Percentiles rank a stretch among this genome's conserved stretches.
Conservation (phyloP, 2,888 invertebrate species). For the Operophtera brumata region DNA sequence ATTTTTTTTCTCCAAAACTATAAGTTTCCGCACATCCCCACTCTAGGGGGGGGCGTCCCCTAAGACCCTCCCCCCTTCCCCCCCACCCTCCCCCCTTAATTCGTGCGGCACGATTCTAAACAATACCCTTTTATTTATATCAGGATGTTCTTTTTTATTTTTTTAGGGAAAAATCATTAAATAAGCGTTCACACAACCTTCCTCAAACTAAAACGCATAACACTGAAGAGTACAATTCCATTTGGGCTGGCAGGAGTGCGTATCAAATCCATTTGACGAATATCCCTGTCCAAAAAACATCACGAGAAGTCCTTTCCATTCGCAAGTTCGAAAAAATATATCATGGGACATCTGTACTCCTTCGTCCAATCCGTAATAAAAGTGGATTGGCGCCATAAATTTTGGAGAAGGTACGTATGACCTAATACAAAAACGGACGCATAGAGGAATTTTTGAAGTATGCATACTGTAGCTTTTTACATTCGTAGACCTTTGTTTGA, state of each 20-base stretch:
- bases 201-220: not conserved
- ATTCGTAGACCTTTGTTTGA: not conserved
- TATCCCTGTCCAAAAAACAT: conserved; percentile 22
- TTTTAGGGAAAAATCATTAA: too few relatives aligned
- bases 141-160: too few relatives aligned
- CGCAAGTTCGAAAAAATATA: conserved; percentile 44
- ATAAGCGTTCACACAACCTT: too few relatives aligned
- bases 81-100: too few relatives aligned
- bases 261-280: not conserved
- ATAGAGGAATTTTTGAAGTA: conserved; percentile 10
- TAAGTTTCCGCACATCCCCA: too few relatives aligned
- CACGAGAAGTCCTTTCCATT: conserved; percentile 36
- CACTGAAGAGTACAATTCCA: not conserved
- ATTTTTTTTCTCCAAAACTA: too few relatives aligned
- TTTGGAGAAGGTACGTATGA: conserved; percentile 46
- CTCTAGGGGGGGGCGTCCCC: too few relatives aligned
- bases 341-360: conserved; percentile 66
- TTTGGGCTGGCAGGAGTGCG: not conserved
- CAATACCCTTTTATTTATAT: too few relatives aligned
- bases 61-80: too few relatives aligned
- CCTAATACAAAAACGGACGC: conserved; percentile 49
- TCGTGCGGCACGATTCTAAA: too few relatives aligned
- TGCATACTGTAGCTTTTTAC: not conserved
- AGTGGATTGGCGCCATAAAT: conserved; percentile 67
- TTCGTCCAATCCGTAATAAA: conserved; percentile 73